A percentile compares a stretch with the other conserved stretches of the same genome.
Conservation (phyloP, 2,113 vertebrate genomes). For the Smithornis capensis region DNA sequence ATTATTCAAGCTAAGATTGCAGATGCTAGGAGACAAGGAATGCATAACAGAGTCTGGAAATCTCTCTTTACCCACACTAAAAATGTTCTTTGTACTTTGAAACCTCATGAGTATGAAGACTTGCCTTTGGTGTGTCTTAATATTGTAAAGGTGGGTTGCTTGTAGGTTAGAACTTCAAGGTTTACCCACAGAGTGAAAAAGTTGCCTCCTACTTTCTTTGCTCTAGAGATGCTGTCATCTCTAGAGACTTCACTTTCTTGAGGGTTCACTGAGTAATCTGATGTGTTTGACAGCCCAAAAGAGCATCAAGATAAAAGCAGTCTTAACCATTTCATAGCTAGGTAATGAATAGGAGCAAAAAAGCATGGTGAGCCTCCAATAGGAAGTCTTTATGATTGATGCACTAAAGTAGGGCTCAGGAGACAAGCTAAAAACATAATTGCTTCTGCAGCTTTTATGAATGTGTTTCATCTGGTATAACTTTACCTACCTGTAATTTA, state of each 20-base stretch:
- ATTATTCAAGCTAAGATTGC: not conserved
- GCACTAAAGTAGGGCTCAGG: not conserved
- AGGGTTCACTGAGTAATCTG: not conserved
- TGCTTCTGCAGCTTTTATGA: not conserved
- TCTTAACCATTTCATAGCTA: not conserved
- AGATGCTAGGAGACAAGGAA: not conserved
- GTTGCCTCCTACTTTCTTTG: not conserved
- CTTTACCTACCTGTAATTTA: not conserved
- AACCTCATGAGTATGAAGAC: not conserved
- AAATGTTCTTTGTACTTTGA: not conserved
- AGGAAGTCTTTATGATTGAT: not conserved
- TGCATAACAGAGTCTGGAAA: not conserved
- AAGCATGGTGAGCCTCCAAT: not conserved
- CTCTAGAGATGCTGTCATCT: not conserved
- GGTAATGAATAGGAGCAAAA: not conserved
- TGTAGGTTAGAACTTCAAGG: not conserved
- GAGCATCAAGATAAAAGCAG: not conserved
- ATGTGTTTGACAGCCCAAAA: not conserved
- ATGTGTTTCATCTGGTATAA: not conserved
- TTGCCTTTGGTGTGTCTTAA: not conserved
- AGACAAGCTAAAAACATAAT: constrained; percentile 28
- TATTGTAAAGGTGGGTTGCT: not conserved
- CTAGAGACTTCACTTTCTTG: not conserved
- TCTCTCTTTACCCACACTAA: not conserved
- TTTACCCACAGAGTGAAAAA: not conserved